Evolutionary conservation across 1,140 invertebrate genomes (phyloP).

Genomic region (Aphaenogaster floridana): DNA sequence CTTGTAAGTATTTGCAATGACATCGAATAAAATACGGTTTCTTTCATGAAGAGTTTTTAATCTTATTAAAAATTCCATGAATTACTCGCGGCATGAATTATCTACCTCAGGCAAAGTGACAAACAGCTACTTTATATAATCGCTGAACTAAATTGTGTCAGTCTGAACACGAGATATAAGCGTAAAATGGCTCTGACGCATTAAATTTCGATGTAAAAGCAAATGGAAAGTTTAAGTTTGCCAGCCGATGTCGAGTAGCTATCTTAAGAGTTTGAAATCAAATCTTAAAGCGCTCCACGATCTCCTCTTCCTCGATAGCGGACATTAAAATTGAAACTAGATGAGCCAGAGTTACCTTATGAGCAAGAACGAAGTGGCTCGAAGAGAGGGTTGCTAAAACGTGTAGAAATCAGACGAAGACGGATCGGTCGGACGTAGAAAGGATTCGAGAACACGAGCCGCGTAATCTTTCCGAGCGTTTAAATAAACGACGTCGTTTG

Average conservation of each 20-base stretch:
- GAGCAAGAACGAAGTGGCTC: background rate
- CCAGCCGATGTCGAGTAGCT: constrained; percentile 43
- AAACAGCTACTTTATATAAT: constrained; percentile 45
- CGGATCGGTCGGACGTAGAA: constrained; percentile 22
- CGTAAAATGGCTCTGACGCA: constrained; percentile 26
- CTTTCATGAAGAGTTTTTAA: constrained; percentile 9
- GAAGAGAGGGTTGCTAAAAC: background rate
- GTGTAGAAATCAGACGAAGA: constrained; percentile 56
- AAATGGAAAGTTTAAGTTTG: constrained; percentile 57
- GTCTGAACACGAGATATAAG: background rate
- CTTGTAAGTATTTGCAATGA: background rate
- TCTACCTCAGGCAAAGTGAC: constrained; percentile 7
- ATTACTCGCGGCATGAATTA: constrained; percentile 41
- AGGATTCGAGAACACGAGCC: constrained; percentile 45
- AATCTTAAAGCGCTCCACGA: constrained; percentile 43
- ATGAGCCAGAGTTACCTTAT: constrained; percentile 9
- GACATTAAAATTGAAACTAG: constrained; percentile 56
- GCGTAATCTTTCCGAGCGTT: constrained; percentile 65
- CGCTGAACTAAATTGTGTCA: constrained; percentile 34
- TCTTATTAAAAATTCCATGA: constrained; percentile 57
- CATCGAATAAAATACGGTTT: background rate
- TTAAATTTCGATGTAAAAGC: constrained; percentile 53
- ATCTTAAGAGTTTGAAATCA: constrained; percentile 54
- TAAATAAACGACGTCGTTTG: constrained; percentile 76
- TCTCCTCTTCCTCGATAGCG: background rate